These are phyloP conservation scores for Lanius collurio DNA, from an alignment of 2,113 vertebrate species.

Conservation along the genomic window DNA sequence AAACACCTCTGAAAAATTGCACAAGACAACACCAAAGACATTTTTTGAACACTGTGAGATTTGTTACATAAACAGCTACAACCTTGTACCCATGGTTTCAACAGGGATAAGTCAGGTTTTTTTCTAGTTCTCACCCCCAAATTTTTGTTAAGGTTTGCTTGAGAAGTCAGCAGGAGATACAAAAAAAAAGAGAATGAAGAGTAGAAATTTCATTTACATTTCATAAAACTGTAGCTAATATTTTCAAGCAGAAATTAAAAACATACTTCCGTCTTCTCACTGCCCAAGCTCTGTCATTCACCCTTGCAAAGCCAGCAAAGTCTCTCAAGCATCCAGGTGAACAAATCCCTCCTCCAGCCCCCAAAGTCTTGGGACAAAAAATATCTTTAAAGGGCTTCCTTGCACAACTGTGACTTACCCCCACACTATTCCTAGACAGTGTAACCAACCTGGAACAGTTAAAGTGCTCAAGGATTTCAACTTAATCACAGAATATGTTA, in stretches of 20 bases:
- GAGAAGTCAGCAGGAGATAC: not conserved
- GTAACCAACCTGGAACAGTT: not conserved
- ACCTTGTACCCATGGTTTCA: conserved; percentile 19
- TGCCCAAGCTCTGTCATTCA: not conserved
- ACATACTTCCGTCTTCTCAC: not conserved
- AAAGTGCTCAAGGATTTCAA: not conserved
- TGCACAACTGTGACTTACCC: not conserved
- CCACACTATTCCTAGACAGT: not conserved
- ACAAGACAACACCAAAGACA: not conserved
- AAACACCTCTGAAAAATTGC: conserved; percentile 15
- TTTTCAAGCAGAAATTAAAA: not conserved
- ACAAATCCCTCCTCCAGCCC: not conserved
- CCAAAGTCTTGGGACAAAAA: not conserved
- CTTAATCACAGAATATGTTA: not conserved
- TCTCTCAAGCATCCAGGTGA: not conserved
- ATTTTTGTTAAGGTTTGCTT: not conserved
- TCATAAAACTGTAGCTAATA: not conserved
- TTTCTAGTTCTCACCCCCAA: not conserved
- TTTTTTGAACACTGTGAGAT: conserved; percentile 30
- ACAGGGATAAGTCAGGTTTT: not conserved
- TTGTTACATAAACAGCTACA: not conserved
- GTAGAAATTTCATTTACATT: not conserved
- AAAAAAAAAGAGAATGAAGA: not conserved
- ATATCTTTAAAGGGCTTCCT: not conserved
- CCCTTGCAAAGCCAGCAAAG: not conserved